Conservation (phyloP, 2,113 vertebrate genomes). For the Pardalotus punctatus region DNA sequence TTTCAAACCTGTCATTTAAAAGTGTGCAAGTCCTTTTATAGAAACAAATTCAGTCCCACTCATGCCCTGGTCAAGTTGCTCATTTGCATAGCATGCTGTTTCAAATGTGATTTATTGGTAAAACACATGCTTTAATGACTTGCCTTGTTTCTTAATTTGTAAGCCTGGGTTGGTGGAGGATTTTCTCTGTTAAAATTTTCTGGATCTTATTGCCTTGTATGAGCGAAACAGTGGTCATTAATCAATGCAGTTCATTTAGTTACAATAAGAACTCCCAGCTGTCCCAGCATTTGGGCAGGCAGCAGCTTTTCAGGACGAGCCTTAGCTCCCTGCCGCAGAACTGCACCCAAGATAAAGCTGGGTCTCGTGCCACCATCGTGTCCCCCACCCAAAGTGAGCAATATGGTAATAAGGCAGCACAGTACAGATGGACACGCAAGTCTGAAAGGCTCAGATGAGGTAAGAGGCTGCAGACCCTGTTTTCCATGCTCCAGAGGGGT, state of each 20-base stretch:
- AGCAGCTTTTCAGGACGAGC: neutral
- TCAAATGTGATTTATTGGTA: neutral
- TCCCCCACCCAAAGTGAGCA: neutral
- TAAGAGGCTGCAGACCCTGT: neutral
- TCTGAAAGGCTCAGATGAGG: neutral
- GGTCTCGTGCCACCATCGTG: neutral
- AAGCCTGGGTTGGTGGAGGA: neutral
- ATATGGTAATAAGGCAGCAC: neutral
- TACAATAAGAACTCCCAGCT: neutral
- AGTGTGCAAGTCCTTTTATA: neutral
- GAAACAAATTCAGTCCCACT: neutral
- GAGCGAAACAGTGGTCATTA: neutral
- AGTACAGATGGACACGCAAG: neutral
- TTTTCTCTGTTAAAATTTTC: neutral
- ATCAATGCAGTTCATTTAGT: neutral
- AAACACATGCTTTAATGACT: neutral
- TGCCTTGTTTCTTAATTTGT: neutral
- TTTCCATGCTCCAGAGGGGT: neutral
- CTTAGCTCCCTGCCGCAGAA: neutral
- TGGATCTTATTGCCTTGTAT: accelerated
- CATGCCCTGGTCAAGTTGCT: neutral
- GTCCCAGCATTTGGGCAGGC: neutral
- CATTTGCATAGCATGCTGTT: neutral
- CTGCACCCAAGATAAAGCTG: neutral
- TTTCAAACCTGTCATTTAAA: neutral